phyloP scores from a whole-genome alignment of 2,113 vertebrate species.

The Nesoenas mayeri region DNA sequence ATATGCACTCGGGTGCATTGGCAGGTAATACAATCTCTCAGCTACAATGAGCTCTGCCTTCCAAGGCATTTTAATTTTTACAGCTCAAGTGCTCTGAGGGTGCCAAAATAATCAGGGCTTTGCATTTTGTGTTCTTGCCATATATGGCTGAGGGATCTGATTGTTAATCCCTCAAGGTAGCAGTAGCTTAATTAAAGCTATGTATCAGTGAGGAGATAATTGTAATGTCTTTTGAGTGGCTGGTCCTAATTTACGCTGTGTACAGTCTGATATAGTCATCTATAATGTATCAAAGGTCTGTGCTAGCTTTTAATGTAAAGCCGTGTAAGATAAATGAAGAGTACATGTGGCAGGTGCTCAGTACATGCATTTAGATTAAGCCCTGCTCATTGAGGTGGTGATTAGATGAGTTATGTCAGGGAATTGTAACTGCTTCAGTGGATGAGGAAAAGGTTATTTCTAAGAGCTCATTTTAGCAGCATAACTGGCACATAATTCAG shows the following conservation, averaged over 20 bases:
- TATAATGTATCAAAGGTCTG: constrained; percentile 33
- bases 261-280: constrained; percentile 51
- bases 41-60: constrained; percentile 26
- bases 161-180: constrained; percentile 58
- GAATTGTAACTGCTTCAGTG: constrained; percentile 46
- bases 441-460: constrained; percentile 43
- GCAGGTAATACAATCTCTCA: constrained; percentile 37
- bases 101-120: constrained; percentile 46
- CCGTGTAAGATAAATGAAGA: not conserved
- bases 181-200: constrained; percentile 66
- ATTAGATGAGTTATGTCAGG: constrained; percentile 53
- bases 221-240: constrained; percentile 39
- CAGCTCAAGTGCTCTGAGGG: constrained; percentile 13
- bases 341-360: constrained; percentile 23
- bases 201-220: constrained; percentile 34
- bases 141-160: not conserved
- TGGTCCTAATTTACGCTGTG: constrained; percentile 7
- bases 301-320: constrained; percentile 35
- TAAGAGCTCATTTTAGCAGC: not conserved
- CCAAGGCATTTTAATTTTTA: constrained; percentile 16
- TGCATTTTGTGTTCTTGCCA: constrained; percentile 38
- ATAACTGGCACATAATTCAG: constrained; percentile 17
- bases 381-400: constrained; percentile 52
- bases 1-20: not conserved
- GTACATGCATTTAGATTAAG: constrained; percentile 53